These are phyloP conservation scores for Cichladusa arquata DNA, from an alignment of 2,113 vertebrate genomes.

Conservation along the genomic window DNA sequence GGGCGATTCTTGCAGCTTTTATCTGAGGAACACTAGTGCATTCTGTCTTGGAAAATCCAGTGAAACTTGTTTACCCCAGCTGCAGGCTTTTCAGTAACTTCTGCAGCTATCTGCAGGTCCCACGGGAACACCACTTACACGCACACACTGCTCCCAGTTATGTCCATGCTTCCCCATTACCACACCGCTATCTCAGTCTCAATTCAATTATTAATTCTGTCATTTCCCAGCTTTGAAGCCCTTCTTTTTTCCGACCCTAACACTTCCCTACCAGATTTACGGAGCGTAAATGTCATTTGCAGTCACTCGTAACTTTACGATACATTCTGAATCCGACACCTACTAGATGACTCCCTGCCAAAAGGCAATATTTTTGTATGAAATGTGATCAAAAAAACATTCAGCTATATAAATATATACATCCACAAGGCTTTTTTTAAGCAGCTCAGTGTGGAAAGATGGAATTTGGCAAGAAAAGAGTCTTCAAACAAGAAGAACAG, in stretches of 20 bases:
- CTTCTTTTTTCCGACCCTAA: neutral
- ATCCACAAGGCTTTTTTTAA: slow-evolving; percentile 4
- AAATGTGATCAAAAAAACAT: slow-evolving; percentile 52
- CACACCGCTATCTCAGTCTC: neutral
- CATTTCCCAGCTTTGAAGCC: neutral
- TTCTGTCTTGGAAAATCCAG: neutral
- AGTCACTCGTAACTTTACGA: slow-evolving; percentile 38
- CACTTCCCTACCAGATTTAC: slow-evolving; percentile 34
- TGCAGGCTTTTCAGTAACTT: neutral
- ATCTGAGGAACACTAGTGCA: neutral
- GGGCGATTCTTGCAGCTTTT: neutral
- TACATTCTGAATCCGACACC: slow-evolving; percentile 41
- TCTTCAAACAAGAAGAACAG: slow-evolving; percentile 62
- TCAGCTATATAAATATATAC: slow-evolving; percentile 56
- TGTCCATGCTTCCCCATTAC: neutral
- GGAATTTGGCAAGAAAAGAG: slow-evolving; percentile 58
- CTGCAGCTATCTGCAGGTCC: neutral
- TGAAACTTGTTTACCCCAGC: neutral
- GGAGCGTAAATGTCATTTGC: slow-evolving; percentile 39
- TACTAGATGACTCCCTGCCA: slow-evolving; percentile 50
- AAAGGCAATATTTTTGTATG: slow-evolving; percentile 59
- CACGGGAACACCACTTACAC: neutral
- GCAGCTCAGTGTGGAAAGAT: slow-evolving; percentile 34
- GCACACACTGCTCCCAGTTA: neutral
- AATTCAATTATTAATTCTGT: slow-evolving; percentile 13